These are phyloP conservation scores for Campylorhamphus procurvoides DNA, from an alignment of 2,113 vertebrate species.

Conservation along the genomic window DNA sequence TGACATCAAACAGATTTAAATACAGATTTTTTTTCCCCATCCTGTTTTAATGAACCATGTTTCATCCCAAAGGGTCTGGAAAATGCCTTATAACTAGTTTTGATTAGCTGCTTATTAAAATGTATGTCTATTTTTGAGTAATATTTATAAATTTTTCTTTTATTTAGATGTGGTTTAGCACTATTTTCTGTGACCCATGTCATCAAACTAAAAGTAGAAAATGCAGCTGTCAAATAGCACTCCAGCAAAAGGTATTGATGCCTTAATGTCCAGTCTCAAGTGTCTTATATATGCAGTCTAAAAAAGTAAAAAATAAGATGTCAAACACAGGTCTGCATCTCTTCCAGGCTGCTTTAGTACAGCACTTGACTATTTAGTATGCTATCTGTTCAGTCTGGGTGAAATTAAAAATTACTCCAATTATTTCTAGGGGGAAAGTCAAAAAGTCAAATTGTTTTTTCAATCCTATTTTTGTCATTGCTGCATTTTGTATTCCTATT, in stretches of 20 bases:
- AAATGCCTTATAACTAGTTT: slow-evolving; percentile 48
- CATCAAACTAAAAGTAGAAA: neutral
- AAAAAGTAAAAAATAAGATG: neutral
- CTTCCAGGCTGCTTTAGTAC: neutral
- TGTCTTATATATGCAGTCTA: neutral
- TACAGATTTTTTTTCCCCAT: neutral
- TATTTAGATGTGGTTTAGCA: neutral
- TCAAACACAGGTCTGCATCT: neutral
- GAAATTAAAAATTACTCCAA: neutral
- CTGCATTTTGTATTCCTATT: neutral
- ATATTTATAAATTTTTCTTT: neutral
- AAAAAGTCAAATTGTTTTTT: neutral
- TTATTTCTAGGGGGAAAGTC: neutral
- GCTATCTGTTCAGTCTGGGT: neutral
- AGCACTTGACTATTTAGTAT: neutral
- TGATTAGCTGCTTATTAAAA: slow-evolving; percentile 61
- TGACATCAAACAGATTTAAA: slow-evolving; percentile 60
- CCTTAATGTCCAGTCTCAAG: neutral
- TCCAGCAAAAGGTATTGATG: neutral
- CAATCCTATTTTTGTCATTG: neutral
- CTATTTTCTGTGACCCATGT: neutral
- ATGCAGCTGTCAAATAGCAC: neutral
- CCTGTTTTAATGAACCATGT: slow-evolving; percentile 45
- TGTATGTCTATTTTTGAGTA: neutral
- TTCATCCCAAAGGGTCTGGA: slow-evolving; percentile 38